phyloP scores from a whole-genome alignment of 2,888 invertebrate genomes.

The Ormyrus pomaceus region DNA sequence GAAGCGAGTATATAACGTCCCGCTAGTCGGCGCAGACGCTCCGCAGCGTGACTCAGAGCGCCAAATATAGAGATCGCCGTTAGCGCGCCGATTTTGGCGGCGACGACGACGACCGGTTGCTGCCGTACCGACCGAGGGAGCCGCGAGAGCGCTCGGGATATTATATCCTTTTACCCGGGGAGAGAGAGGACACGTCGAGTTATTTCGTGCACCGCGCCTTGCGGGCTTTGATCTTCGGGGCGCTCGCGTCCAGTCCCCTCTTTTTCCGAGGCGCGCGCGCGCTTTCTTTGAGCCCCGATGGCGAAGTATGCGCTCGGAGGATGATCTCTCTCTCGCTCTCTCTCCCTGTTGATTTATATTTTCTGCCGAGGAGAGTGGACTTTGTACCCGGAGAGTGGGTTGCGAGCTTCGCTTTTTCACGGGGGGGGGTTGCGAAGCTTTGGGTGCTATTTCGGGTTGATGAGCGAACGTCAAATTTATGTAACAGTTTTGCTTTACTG shows the following conservation, averaged over 20 bases:
- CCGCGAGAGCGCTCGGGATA: background rate
- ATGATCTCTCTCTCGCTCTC: background rate
- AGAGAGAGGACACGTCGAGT: conserved; percentile 20
- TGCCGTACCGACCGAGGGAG: conserved; percentile 51
- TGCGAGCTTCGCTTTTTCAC: too few relatives aligned
- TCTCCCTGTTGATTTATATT: conserved; percentile 30
- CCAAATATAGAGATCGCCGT: conserved; percentile 63
- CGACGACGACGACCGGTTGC: background rate
- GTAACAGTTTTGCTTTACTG: background rate
- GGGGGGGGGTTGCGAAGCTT: too few relatives aligned
- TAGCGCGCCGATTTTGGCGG: conserved; percentile 31
- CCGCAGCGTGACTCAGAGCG: conserved; percentile 59
- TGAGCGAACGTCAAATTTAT: background rate
- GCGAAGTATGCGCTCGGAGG: background rate
- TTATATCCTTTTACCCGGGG: conserved; percentile 21
- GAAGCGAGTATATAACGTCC: too few relatives aligned
- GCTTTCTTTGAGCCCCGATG: background rate
- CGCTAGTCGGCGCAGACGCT: conserved; percentile 6
- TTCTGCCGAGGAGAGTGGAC: background rate
- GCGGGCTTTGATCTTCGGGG: conserved; percentile 37
- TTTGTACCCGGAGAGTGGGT: too few relatives aligned
- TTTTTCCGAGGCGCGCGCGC: conserved; percentile 24
- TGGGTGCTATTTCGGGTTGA: too few relatives aligned
- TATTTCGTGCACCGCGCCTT: background rate
- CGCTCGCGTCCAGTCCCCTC: conserved; percentile 12